Evolutionary conservation across 2,797 vertebrate species (phyloP).

Genomic region (Pelochelys cantorii): DNA sequence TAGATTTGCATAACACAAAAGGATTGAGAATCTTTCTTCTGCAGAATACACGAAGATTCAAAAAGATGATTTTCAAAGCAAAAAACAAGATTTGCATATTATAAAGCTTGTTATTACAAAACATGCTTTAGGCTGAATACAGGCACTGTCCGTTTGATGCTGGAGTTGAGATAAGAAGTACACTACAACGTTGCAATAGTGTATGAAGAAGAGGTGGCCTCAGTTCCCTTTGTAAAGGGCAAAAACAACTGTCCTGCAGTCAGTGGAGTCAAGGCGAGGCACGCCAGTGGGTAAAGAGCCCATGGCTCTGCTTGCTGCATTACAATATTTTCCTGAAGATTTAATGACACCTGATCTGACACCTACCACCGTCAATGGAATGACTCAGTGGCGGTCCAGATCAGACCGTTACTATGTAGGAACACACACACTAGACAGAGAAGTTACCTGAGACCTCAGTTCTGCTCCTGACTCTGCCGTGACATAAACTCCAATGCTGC

Average conservation of each 20-base stretch:
- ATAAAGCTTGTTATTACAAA: conserved; percentile 39
- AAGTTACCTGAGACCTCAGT: neutral
- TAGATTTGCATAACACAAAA: conserved; percentile 65
- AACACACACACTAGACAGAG: neutral
- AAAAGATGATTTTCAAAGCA: neutral
- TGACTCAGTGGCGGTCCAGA: neutral
- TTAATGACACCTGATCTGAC: neutral
- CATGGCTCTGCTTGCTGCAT: neutral
- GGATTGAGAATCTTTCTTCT: conserved; percentile 37
- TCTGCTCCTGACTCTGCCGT: neutral
- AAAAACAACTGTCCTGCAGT: neutral
- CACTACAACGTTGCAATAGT: no score
- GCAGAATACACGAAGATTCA: conserved; percentile 6
- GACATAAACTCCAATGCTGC: rapidly evolving
- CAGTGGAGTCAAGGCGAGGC: neutral
- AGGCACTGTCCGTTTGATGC: neutral
- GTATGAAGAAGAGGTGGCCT: neutral
- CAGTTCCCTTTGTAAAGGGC: neutral
- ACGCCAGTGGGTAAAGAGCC: neutral
- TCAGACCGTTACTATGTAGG: neutral
- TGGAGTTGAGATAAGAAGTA: neutral
- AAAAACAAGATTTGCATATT: conserved; percentile 67
- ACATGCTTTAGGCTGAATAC: conserved; percentile 26
- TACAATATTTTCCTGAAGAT: neutral
- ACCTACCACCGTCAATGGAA: neutral